Evolutionary conservation across 1,140 invertebrate species (phyloP).

Genomic region (Onthophagus taurus): DNA sequence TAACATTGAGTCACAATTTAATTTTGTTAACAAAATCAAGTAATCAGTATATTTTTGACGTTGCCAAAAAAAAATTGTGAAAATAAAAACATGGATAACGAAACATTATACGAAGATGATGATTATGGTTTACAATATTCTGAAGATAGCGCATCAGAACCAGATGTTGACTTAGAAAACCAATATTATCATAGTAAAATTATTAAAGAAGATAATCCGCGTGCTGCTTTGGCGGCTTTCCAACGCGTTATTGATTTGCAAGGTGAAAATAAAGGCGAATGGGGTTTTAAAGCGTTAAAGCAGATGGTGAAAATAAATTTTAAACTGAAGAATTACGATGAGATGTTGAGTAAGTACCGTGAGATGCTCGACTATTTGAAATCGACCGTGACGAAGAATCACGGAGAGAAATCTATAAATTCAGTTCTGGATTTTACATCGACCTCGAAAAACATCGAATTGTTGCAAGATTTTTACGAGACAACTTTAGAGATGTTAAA

Average conservation of each 20-base stretch:
- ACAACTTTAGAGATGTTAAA: constrained; percentile 94
- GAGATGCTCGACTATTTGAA: constrained; percentile 95
- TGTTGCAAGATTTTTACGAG: constrained; percentile 98
- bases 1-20: too few relatives aligned
- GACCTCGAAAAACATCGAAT: constrained; percentile 95
- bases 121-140: constrained; percentile 64
- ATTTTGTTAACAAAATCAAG: too few relatives aligned
- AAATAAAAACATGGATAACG: constrained; percentile 8
- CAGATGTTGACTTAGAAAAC: constrained; percentile 98
- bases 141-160: constrained; percentile 91
- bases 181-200: constrained; percentile 99
- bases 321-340: constrained; percentile 89
- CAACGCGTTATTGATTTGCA: constrained; percentile 93
- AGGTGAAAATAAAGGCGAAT: constrained; percentile 95
- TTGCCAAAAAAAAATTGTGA: too few relatives aligned
- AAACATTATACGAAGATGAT: constrained; percentile 19
- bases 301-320: constrained; percentile 99
- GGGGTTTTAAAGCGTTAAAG: constrained; percentile 99
- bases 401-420: constrained; percentile 99
- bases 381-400: constrained; percentile 95
- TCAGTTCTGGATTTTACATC: constrained; percentile 99
- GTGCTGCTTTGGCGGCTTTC: constrained; percentile 82
- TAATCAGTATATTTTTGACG: too few relatives aligned
- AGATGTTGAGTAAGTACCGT: constrained; percentile 95
- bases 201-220: constrained; percentile 94